A percentile compares a stretch with the other conserved stretches of the same genome.
phyloP scores from a whole-genome alignment of 2,113 vertebrate species.

The Toxotes chatareus region DNA sequence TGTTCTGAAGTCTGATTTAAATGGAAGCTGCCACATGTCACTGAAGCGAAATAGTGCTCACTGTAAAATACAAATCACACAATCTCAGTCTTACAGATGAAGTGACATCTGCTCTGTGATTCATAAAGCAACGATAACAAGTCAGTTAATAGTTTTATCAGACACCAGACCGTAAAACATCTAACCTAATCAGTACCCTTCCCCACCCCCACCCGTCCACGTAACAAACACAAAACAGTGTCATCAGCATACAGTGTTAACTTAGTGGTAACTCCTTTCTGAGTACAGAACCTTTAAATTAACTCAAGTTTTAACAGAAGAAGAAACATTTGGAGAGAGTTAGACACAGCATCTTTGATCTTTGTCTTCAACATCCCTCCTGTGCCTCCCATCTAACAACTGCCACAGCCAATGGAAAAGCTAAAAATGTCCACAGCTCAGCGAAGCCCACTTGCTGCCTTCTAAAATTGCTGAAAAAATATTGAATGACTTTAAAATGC shows the following conservation, averaged over 20 bases:
- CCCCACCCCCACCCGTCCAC: slow-evolving; percentile 50
- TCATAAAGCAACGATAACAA: slow-evolving; percentile 74
- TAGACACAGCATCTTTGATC: slow-evolving; percentile 40
- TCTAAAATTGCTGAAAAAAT: slow-evolving; percentile 28
- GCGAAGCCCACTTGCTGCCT: not conserved
- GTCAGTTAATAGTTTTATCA: slow-evolving; percentile 69
- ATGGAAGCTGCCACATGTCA: slow-evolving; percentile 83
- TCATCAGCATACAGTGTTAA: slow-evolving; percentile 78
- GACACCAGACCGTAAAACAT: slow-evolving; percentile 70
- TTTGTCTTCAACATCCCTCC: slow-evolving; percentile 28
- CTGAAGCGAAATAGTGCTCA: slow-evolving; percentile 83
- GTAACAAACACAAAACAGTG: slow-evolving; percentile 74
- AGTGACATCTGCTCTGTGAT: slow-evolving; percentile 78
- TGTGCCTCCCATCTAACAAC: slow-evolving; percentile 13
- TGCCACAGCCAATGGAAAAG: slow-evolving; percentile 32
- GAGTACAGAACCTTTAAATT: slow-evolving; percentile 56
- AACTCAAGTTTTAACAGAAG: slow-evolving; percentile 57
- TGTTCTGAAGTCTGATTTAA: slow-evolving; percentile 75
- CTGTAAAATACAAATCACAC: slow-evolving; percentile 83
- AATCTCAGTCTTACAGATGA: slow-evolving; percentile 77
- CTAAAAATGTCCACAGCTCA: slow-evolving; percentile 37
- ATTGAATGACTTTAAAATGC: slow-evolving; percentile 19
- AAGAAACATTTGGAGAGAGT: slow-evolving; percentile 36
- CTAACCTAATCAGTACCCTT: slow-evolving; percentile 52
- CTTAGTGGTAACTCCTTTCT: slow-evolving; percentile 65